Percentiles rank a stretch among this genome's conserved stretches.
Evolutionary conservation across 2,888 invertebrate genomes (phyloP).

Genomic region (Drosophila nr. fundita): DNA sequence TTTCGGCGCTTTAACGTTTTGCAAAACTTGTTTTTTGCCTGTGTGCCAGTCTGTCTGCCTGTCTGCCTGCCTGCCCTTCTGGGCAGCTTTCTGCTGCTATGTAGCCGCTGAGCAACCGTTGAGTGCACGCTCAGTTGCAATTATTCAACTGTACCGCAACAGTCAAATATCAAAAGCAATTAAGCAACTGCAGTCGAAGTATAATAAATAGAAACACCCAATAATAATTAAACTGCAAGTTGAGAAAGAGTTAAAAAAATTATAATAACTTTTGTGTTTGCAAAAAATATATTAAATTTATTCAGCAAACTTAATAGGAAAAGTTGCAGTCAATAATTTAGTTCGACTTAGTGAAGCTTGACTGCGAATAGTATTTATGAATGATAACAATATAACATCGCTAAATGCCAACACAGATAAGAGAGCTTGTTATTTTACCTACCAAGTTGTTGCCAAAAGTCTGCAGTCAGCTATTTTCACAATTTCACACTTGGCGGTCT

Average conservation of each 20-base stretch:
- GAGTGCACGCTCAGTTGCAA: constrained; percentile 19
- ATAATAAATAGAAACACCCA: background rate
- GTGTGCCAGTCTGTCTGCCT: background rate
- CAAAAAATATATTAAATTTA: background rate
- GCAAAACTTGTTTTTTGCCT: constrained; percentile 43
- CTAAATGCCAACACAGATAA: constrained; percentile 19
- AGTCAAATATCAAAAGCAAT: background rate
- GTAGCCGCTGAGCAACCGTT: constrained; percentile 21
- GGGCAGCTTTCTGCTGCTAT: constrained; percentile 18
- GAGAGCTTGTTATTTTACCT: background rate
- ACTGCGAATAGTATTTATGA: constrained; percentile 17
- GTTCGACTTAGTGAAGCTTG: background rate
- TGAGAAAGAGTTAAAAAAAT: background rate
- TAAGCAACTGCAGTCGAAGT: background rate
- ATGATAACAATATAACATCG: constrained; percentile 38
- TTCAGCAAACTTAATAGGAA: background rate
- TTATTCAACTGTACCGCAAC: constrained; percentile 15
- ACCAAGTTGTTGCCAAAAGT: constrained; percentile 34
- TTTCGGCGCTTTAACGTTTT: constrained; percentile 11
- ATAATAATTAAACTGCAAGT: background rate
- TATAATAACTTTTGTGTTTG: background rate
- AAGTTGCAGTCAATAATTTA: background rate
- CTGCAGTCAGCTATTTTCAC: constrained; percentile 21
- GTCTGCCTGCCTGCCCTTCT: constrained; percentile 9
- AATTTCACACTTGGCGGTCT: constrained; percentile 44